Percentiles rank a stretch among this genome's conserved stretches.
These are phyloP conservation scores for Orientallactaga bullata DNA, from an alignment of 2,113 vertebrate species.

Conservation along the genomic window DNA sequence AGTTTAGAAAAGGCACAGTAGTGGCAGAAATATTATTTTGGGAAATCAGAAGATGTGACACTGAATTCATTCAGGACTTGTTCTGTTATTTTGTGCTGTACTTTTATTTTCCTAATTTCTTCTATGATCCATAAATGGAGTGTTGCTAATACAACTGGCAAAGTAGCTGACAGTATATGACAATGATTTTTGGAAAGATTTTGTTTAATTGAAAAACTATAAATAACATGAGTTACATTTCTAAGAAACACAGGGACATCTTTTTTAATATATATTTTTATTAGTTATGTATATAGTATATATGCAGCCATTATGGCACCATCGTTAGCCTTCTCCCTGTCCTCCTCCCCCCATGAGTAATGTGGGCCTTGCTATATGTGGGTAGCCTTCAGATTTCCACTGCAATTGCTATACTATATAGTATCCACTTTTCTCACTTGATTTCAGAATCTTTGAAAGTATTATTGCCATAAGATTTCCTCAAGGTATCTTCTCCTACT, in stretches of 20 bases:
- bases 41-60: neutral
- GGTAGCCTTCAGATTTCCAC: too few relatives aligned
- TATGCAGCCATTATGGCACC: too few relatives aligned
- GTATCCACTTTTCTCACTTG: neutral
- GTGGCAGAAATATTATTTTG: neutral
- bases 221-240: neutral
- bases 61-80: neutral
- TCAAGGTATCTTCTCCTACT: conserved; percentile 21
- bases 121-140: neutral
- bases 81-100: neutral
- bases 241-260: neutral
- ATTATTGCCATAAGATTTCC: neutral
- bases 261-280: neutral
- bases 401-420: neutral
- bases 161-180: neutral
- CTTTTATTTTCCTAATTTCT: conserved; percentile 34
- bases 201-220: neutral
- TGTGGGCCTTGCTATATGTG: too few relatives aligned
- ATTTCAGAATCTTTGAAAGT: neutral
- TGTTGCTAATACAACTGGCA: neutral
- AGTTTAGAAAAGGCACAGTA: neutral
- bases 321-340: too few relatives aligned
- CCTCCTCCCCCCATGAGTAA: too few relatives aligned
- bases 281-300: too few relatives aligned
- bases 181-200: neutral